These are phyloP conservation scores for Taenaris catops DNA, from an alignment of 2,888 invertebrate genomes.

Conservation along the genomic window DNA sequence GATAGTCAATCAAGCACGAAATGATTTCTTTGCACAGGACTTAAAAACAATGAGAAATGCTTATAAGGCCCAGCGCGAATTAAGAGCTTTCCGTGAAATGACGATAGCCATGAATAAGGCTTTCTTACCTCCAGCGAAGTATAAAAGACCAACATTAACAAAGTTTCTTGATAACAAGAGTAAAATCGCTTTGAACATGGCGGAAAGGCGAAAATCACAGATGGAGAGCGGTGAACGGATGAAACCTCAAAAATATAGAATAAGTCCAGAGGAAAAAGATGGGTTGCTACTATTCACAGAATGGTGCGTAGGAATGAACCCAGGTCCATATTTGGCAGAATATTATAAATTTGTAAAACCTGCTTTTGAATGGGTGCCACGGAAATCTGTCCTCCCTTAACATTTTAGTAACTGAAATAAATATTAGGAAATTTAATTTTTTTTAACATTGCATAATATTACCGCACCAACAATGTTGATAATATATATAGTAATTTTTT, in stretches of 20 bases:
- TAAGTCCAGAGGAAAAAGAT: slow-evolving; percentile 52
- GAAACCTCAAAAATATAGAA: slow-evolving; percentile 43
- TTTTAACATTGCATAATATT: too few species aligned
- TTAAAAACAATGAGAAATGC: slow-evolving; percentile 65
- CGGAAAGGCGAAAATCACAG: slow-evolving; percentile 36
- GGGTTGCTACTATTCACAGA: slow-evolving; percentile 58
- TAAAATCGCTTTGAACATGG: slow-evolving; percentile 38
- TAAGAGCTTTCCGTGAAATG: slow-evolving; percentile 63
- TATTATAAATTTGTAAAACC: slow-evolving; percentile 55
- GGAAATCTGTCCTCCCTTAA: slow-evolving; percentile 33
- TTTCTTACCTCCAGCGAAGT: slow-evolving; percentile 54
- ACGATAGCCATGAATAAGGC: slow-evolving; percentile 68
- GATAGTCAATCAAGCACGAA: slow-evolving; percentile 59
- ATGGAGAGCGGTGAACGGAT: slow-evolving; percentile 32
- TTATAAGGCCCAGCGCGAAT: slow-evolving; percentile 57
- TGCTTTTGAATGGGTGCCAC: slow-evolving; percentile 41
- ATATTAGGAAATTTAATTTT: too few species aligned
- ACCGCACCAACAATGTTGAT: too few species aligned
- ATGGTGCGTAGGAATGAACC: slow-evolving; percentile 66
- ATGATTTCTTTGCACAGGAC: slow-evolving; percentile 64
- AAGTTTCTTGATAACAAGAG: slow-evolving; percentile 57
- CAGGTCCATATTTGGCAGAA: slow-evolving; percentile 49
- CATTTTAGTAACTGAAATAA: too few species aligned
- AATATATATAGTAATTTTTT: too few species aligned
- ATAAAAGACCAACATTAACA: slow-evolving; percentile 44